Conservation (phyloP, 2,113 vertebrate species). For the Candoia aspera region DNA sequence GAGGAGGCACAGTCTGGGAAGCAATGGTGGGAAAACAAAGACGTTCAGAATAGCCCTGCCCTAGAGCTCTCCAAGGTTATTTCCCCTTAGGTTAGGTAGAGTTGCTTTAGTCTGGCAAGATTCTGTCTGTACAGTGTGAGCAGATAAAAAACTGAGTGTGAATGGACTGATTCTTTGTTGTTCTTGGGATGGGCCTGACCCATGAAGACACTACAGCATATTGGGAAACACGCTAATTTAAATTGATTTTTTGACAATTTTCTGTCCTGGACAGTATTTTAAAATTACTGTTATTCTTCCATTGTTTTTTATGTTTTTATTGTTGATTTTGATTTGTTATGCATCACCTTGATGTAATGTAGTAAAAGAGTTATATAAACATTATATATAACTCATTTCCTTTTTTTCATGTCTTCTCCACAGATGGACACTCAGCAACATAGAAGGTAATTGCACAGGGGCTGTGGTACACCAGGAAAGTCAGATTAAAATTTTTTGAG, state of each 20-base stretch:
- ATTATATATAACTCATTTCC: neutral
- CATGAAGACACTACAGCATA: too few species aligned
- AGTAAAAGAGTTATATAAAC: neutral
- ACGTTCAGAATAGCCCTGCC: too few species aligned
- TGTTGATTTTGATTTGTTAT: neutral
- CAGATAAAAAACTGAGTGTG: too few species aligned
- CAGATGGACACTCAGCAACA: constrained; percentile 56
- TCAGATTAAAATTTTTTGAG: neutral
- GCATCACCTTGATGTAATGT: neutral
- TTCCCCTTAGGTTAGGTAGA: too few species aligned
- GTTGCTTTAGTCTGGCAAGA: too few species aligned
- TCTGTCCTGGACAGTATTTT: neutral
- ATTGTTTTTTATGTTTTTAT: neutral
- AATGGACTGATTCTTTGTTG: too few species aligned
- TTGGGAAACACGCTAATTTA: too few species aligned
- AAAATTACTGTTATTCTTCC: neutral
- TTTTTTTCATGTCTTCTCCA: neutral
- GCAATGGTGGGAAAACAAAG: too few species aligned
- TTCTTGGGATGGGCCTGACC: too few species aligned
- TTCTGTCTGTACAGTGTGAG: too few species aligned
- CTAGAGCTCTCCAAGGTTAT: too few species aligned
- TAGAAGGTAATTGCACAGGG: constrained; percentile 38
- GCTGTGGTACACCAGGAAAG: accelerated
- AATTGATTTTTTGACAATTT: neutral
- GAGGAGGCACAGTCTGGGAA: too few species aligned